Base-by-base conservation (phyloP, 2,888 invertebrate species). In the Drosophila algonquin region DNA sequence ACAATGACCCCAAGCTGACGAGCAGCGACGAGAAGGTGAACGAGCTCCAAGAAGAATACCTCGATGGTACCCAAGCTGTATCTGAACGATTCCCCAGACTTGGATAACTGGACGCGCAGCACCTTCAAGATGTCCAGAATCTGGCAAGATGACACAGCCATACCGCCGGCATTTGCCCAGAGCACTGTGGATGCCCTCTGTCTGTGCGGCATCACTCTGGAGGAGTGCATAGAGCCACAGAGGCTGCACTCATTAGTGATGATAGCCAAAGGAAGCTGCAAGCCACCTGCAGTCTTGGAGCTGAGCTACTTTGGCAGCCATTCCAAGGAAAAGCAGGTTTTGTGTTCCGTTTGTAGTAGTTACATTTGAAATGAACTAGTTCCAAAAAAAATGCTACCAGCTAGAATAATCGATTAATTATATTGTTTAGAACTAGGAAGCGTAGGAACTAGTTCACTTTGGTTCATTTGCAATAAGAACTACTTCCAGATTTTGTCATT, bases 61-160 rank as follows among this genome's bases (percentile, higher is more conserved):
- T 91, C 88, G 5, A 3, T 54, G 0, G 87, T 92, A 3, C 93
- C 94, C 0, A 93, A 93, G 35, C 76, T 94, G 10, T 93, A 93
- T 48, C 75, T 94, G 3, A 93, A 90, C 72, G 93, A 93, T 62
- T 93, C 93, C 1, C 81, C 90, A 0, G 93, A 94, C 76, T 90
- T 96, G 96, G 18, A 18, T 18, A 18, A 18, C 18, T 18, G 18
- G 95, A 92, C 93, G 16, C 91, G 94, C 35, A 96, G 96, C 1
- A 87, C 93, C 7, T 93, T 94, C 63, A 94, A 95, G 89, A 95
- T 63, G 95, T 95, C 0, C 96, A 96, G 91, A 96, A 96, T 90
- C 92, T 96, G 87, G 95, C 95, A 0, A 92, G 96, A n/a, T 92
- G 93, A 60, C 90, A 96, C 3, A 94, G 94, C 83, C 96, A 96